Base-by-base conservation (phyloP, 2,113 vertebrate species). In the Semnopithecus entellus region DNA sequence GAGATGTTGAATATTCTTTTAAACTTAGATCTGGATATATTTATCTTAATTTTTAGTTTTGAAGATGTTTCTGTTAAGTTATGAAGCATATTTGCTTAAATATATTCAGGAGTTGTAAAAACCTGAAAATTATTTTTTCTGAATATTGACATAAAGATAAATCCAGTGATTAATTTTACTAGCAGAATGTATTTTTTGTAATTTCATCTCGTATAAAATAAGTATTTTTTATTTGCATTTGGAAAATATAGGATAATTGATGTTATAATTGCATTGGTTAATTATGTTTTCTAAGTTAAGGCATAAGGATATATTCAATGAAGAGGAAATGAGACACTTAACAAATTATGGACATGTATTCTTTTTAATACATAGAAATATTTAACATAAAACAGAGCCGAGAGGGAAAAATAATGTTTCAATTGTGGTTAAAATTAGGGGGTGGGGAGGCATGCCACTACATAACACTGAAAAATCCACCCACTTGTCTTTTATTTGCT, bases 401-500 rank as follows among this genome's bases (percentile, higher is more conserved):
- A n/a, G 87, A 95, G 38, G 55, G 95, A 82, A 91, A 94, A n/a
- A 59, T 55, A 78, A 95, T 91, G 13, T 72, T 82, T 87, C 16
- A 76, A 0, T 43, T 90, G n/a, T 97, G 72, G 52, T 92, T 68
- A 84, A 85, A 95, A 79, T 66, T 61, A 14, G 12, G 18, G 13
- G 32, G 0, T 12, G 3, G 52, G 78, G 16, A 59, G 61, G 4
- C 18, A 27, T 50, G n/a, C 23, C n/a, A 17, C 9, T 35, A 13
- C 18, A 38, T 64, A 64, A 64, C 9, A 55, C 48, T 75, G 45
- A 86, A 94, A 86, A 57, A 59, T 61, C 6, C 5, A 73, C 32
- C 48, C 55, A 23, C 40, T 85, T 64, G 11, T 95, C 88, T 97
- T 98, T 32, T 30, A 43, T 98, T 97, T 98, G 35, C 87, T 98